Conservation (phyloP, 2,888 invertebrate genomes). For the Lingula anatina region DNA sequence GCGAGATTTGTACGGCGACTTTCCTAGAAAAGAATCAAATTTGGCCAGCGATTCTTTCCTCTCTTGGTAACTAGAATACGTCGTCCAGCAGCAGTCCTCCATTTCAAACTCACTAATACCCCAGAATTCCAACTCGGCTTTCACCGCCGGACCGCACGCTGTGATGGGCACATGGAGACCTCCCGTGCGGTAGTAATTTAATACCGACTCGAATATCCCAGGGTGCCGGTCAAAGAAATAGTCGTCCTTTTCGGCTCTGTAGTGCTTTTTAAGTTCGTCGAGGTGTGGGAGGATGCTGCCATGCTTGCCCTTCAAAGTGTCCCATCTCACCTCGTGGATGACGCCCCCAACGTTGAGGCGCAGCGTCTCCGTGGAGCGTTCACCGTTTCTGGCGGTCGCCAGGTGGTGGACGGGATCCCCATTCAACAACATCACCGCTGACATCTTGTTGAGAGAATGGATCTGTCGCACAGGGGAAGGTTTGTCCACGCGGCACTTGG, state of each 20-base stretch:
- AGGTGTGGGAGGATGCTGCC: constrained; percentile 19
- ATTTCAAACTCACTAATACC: constrained; percentile 22
- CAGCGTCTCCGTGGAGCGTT: constrained; percentile 11
- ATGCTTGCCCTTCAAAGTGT: constrained; percentile 20
- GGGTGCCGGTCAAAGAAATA: constrained; percentile 35
- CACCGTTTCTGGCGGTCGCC: no score
- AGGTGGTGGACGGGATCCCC: no score
- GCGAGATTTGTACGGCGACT: no score
- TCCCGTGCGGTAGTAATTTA: constrained; percentile 30
- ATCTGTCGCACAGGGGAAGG: no score
- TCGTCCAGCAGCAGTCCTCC: constrained; percentile 31
- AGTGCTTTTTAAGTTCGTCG: constrained; percentile 17
- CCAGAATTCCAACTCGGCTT: constrained; percentile 31
- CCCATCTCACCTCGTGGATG: constrained; percentile 29
- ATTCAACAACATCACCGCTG: no score
- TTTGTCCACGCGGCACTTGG: no score
- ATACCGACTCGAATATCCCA: constrained; percentile 22
- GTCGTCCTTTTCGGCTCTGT: constrained; percentile 14
- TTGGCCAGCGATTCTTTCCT: no score
- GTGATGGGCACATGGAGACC: constrained; percentile 17
- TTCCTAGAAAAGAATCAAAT: no score
- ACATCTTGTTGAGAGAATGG: no score
- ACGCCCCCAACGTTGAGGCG: constrained; percentile 32
- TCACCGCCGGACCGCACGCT: constrained; percentile 19
- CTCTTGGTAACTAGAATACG: no score